Base-by-base conservation (phyloP, 2,113 vertebrate species). In the Psettodes erumei region DNA sequence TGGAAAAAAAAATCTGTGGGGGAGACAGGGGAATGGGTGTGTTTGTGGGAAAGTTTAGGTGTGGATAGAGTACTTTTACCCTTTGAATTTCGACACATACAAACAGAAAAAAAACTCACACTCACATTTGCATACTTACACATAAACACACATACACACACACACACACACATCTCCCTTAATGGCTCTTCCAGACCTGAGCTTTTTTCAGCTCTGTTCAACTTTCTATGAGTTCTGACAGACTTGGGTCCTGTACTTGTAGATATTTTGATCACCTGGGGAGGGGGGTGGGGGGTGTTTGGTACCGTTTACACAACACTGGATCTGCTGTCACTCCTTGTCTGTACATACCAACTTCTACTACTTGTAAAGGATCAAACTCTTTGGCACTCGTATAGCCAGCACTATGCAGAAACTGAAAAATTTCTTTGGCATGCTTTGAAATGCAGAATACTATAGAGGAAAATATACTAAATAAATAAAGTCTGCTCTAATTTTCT, bases 361-460 rank as follows among this genome's bases (percentile, higher is more conserved):
- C 73, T 90, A 90, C 85, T 92, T 90, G 85, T 91, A 91, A 88
- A 90, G 78, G 77, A 89, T 87, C 65, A n/a, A 83, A 83, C 70
- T 89, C 82, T 82, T 84, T 90, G 93, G 91, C 92, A 90, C 90
- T 86, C 63, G 71, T 94, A 93, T 93, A 94, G 93, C 91, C 91
- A 87, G 92, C 93, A 94, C 94, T 95, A 95, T 95, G 93, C 94
- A 95, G 93, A 93, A 89, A 92, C 87, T 75, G 65, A 89, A 66
- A 75, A 59, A 38, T 89, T 88, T 92, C 76, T 91, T 91, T 93
- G 92, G 95, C 94, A 95, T 95, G 95, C 93, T 94, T 92, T 92
- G 91, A 95, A 93, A 94, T 95, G 93, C 93, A 93, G 86, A 94
- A 90, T 65, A 92, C 84, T 92, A 90, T 95, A 95, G 91, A 93